Evolutionary conservation across 2,888 invertebrate species (phyloP), one percentile per base, ranked within the genome.

Genomic region (Ormyrus rosae): DNA sequence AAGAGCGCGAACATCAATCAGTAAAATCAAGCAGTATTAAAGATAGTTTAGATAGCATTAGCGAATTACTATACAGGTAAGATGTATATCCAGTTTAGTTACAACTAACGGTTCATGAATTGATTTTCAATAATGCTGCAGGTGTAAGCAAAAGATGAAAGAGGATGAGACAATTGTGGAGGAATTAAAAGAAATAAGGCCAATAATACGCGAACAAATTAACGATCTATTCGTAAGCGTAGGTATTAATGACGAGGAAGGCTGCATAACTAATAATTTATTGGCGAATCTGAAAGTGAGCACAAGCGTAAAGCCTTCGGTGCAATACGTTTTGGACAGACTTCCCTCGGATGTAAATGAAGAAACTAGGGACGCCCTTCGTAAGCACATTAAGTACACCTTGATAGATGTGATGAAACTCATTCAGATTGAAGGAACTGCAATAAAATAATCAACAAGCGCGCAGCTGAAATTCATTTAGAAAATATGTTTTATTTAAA

Each of bases 171-270:
- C 91, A 76, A 87, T 93, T 11, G 92, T 91, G 34, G 34, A 34
- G 34, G 34, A 34, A 34, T 4, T 34, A 75, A 87, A 90, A 8
- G 92, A 92, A 87, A 91, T 94, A 83, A 91, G 91, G 73, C 91
- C 93, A 67, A 63, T 63, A 50, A 34, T 76, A 45, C 45, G 46
- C 2, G 45, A 65, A 58, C 83, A 76, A 11, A 74, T 85, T 3
- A 64, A 77, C 4, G 84, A 84, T 76, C 80, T 85, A 46, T 78
- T 85, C 46, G 78, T 74, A 13, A 85, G 79, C 50, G 65, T 85
- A 76, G 84, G 83, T 19, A 83, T 85, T 65, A 61, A 84, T 50
- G 53, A 69, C 5, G 81, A 83, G 7, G 13, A 10, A 1, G 77
- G 34, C 7, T 10, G 65, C 10, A 79, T 83, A 10, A 58, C 75